Conservation (phyloP, 64 coral and sea anemone genomes). For the Porites australiensis region DNA sequence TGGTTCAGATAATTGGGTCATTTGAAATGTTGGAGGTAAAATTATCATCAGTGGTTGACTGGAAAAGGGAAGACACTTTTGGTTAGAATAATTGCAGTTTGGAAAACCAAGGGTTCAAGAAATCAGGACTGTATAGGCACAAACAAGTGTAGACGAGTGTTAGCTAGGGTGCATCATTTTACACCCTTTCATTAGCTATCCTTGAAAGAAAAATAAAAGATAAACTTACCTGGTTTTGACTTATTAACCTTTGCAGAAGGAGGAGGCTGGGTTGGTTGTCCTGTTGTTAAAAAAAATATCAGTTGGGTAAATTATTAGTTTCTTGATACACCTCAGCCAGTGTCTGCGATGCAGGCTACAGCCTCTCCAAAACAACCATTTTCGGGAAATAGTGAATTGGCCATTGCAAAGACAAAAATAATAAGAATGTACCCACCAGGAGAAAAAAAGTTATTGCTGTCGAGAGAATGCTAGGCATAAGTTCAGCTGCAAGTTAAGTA, state of each 20-base stretch:
- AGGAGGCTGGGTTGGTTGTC: conserved; percentile 11
- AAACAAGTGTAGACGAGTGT: neutral
- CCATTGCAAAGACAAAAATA: too few species aligned
- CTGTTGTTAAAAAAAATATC: neutral
- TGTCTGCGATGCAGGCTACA: too few species aligned
- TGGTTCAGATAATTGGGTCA: neutral
- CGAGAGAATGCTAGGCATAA: too few species aligned
- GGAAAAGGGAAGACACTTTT: too few species aligned
- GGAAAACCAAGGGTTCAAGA: neutral
- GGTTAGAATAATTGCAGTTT: neutral
- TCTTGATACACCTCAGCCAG: neutral
- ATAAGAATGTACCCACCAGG: too few species aligned
- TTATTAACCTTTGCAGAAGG: conserved; percentile 17
- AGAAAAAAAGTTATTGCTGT: too few species aligned
- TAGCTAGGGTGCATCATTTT: too few species aligned
- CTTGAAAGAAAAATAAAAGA: neutral
- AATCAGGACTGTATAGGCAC: neutral
- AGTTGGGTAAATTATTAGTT: neutral
- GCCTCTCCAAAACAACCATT: too few species aligned
- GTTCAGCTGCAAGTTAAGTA: too few species aligned
- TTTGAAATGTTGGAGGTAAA: neutral
- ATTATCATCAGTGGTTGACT: neutral
- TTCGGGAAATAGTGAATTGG: too few species aligned
- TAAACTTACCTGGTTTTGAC: conserved; percentile 59
- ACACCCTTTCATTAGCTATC: too few species aligned